Evolutionary conservation across 1,140 invertebrate genomes (phyloP).

Genomic region (Cherax destructor): DNA sequence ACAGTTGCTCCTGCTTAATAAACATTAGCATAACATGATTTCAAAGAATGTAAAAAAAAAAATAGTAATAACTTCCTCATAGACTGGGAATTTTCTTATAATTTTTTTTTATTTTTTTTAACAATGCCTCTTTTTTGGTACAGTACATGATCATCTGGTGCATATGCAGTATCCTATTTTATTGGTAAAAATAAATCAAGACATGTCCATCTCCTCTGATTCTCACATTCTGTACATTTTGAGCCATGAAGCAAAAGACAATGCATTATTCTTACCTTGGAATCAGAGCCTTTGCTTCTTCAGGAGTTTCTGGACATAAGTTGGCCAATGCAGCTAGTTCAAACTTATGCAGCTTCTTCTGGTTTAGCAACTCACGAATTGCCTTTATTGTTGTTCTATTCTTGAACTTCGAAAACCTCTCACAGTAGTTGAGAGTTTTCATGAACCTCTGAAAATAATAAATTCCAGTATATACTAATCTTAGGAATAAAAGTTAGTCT

Average conservation of each 20-base stretch:
- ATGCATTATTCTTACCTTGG: constrained; percentile 81
- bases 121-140: too few species aligned
- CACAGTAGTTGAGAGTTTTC: constrained; percentile 97
- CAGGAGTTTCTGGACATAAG: constrained; percentile 97
- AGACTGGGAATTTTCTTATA: too few species aligned
- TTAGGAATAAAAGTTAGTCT: neutral
- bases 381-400: constrained; percentile 98
- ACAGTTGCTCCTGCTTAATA: too few species aligned
- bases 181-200: too few species aligned
- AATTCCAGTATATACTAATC: neutral
- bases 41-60: too few species aligned
- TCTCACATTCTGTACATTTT: too few species aligned
- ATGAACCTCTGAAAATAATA: constrained; percentile 81
- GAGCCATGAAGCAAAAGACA: neutral
- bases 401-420: constrained; percentile 97
- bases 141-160: too few species aligned
- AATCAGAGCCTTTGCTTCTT: constrained; percentile 97
- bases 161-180: too few species aligned
- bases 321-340: constrained; percentile 98
- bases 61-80: too few species aligned
- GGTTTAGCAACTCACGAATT: constrained; percentile 93
- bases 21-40: too few species aligned
- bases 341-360: constrained; percentile 98
- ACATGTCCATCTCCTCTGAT: too few species aligned
- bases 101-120: too few species aligned